A percentile compares a stretch with the other conserved stretches of the same genome.
These are phyloP conservation scores for Deroplatys truncata DNA, from an alignment of 2,888 invertebrate genomes.

Conservation along the genomic window DNA sequence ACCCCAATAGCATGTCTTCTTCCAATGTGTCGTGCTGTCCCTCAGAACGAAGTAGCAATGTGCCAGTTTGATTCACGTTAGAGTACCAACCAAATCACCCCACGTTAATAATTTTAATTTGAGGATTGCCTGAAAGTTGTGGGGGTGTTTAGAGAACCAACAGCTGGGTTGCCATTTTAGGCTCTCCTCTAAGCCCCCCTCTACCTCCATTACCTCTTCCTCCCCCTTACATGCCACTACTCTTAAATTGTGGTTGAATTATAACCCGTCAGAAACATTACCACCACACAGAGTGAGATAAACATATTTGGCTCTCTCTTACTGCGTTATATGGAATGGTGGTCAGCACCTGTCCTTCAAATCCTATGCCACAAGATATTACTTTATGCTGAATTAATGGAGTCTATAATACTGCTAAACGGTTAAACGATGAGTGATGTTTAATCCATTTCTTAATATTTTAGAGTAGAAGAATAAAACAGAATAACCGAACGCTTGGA, in stretches of 20 bases:
- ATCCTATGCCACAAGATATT: neutral
- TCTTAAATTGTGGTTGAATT: slow-evolving; percentile 14
- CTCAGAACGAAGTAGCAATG: too few relatives aligned
- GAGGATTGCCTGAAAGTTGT: neutral
- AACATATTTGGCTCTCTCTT: neutral
- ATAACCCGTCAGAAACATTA: slow-evolving; percentile 18
- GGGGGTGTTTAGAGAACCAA: neutral
- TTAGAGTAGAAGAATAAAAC: too few relatives aligned
- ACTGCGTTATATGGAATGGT: neutral
- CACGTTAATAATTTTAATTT: neutral
- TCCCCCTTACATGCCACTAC: neutral
- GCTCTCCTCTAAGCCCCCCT: neutral
- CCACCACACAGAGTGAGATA: neutral
- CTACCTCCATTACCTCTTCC: neutral
- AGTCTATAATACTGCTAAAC: neutral
- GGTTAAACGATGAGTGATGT: neutral
- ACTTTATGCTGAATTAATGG: neutral
- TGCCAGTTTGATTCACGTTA: too few relatives aligned
- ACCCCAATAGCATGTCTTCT: too few relatives aligned
- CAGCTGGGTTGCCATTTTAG: slow-evolving; percentile 5
- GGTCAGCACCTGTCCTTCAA: neutral
- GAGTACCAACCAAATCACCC: neutral
- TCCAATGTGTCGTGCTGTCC: too few relatives aligned
- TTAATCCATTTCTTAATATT: too few relatives aligned
- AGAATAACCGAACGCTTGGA: too few relatives aligned